phyloP scores from a whole-genome alignment of 2,113 vertebrate genomes.

The Notiomystis cincta region DNA sequence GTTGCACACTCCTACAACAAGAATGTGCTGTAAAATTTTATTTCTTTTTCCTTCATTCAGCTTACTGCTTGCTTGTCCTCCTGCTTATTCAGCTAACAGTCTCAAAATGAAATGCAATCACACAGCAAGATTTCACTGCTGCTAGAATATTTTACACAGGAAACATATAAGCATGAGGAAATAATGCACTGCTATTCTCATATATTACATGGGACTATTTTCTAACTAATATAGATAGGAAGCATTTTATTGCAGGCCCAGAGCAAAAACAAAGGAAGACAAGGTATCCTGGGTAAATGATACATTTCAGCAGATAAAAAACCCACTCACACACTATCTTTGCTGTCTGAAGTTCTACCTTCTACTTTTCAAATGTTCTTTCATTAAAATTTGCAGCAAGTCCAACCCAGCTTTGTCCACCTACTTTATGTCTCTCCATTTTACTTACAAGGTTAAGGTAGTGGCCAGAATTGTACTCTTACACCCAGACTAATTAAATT shows the following conservation, averaged over 20 bases:
- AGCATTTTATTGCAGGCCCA: slow-evolving; percentile 48
- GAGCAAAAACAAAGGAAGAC: slow-evolving; percentile 60
- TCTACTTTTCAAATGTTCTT: neutral
- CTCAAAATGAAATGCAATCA: slow-evolving; percentile 14
- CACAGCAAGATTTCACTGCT: neutral
- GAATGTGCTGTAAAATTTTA: slow-evolving; percentile 49
- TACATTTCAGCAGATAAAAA: neutral
- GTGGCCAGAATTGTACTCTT: neutral
- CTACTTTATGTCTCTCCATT: neutral
- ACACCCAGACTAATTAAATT: neutral
- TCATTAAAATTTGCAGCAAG: neutral
- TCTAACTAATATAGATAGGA: slow-evolving; percentile 57
- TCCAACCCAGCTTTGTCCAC: neutral
- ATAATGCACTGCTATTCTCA: neutral
- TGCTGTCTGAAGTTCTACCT: neutral
- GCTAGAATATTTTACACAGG: slow-evolving; percentile 19
- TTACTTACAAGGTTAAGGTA: neutral
- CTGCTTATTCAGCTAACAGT: slow-evolving; percentile 57
- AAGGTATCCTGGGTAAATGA: neutral
- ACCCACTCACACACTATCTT: neutral
- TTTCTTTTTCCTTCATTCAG: slow-evolving; percentile 41
- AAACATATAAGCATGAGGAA: slow-evolving; percentile 41
- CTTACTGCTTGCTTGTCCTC: slow-evolving; percentile 20
- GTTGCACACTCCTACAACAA: slow-evolving; percentile 21
- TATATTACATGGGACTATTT: neutral